Percentiles rank a stretch among this genome's conserved stretches.
These are phyloP conservation scores for Phymanthus crucifer DNA, from an alignment of 92 coral and sea anemone genomes.

Conservation along the genomic window DNA sequence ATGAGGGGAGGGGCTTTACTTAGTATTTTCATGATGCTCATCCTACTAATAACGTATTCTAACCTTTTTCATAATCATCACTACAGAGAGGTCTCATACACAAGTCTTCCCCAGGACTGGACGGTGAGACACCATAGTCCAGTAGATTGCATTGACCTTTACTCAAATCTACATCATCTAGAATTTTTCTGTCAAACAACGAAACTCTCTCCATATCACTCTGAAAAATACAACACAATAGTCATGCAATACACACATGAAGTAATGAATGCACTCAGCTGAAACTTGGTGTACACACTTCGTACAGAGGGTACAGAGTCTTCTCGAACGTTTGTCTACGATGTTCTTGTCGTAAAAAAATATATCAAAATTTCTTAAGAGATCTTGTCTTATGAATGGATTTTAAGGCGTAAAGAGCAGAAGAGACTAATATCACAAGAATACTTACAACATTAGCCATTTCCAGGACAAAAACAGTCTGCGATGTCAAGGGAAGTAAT, in stretches of 20 bases:
- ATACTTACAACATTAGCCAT: constrained; percentile 81
- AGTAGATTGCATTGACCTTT: constrained; percentile 73
- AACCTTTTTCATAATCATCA: constrained; percentile 92
- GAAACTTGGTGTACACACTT: no score
- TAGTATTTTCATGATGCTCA: not conserved
- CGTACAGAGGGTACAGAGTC: no score
- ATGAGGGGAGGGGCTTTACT: not conserved
- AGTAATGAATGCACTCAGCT: not conserved
- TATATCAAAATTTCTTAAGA: not conserved
- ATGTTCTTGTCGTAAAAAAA: not conserved
- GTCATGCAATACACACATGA: not conserved
- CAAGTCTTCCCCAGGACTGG: constrained; percentile 68
- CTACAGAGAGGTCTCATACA: constrained; percentile 77
- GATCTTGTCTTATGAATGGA: not conserved
- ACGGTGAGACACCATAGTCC: constrained; percentile 67
- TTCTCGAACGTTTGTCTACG: not conserved
- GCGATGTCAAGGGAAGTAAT: constrained; percentile 4
- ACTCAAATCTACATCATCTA: constrained; percentile 73
- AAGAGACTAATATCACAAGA: not conserved
- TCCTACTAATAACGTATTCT: not conserved
- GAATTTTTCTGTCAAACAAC: constrained; percentile 71
- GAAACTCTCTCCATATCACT: constrained; percentile 56
- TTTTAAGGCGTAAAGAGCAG: not conserved
- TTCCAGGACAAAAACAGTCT: not conserved
- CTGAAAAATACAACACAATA: constrained; percentile 12